Evolutionary conservation across 2,113 vertebrate genomes (phyloP).

Genomic region (Dipodomys spectabilis): DNA sequence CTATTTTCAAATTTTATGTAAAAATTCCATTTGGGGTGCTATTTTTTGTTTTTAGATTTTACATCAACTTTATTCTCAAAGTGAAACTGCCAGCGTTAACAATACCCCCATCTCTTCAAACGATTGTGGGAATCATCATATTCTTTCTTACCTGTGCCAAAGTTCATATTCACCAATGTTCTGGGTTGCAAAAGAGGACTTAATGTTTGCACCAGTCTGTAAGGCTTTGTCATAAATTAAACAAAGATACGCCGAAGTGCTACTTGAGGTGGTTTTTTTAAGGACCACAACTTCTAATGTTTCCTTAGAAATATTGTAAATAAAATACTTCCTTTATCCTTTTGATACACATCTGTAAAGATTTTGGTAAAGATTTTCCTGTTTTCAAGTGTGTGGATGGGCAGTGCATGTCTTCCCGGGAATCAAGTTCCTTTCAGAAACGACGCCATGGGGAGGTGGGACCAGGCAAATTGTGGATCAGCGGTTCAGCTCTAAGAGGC

Average conservation of each 20-base stretch:
- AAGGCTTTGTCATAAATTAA: no score
- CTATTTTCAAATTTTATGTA: not conserved
- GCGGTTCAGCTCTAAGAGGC: not conserved
- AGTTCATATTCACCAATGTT: no score
- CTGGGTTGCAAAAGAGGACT: no score
- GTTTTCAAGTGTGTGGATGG: not conserved
- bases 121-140: no score
- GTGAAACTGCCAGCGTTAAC: no score
- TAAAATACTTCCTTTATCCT: not conserved
- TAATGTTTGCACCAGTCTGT: no score
- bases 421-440: fast-evolving
- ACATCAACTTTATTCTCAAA: no score
- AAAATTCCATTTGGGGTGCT: not conserved
- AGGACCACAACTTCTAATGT: not conserved
- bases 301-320: not conserved
- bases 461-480: fast-evolving
- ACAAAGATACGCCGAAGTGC: no score
- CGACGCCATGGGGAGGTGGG: no score
- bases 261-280: not conserved
- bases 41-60: no score
- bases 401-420: not conserved
- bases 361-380: not conserved
- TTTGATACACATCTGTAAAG: not conserved
- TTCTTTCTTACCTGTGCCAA: no score
- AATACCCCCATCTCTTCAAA: no score